Evolutionary conservation across 2,888 invertebrate species (phyloP).

Genomic region (Dilophus febrilis): DNA sequence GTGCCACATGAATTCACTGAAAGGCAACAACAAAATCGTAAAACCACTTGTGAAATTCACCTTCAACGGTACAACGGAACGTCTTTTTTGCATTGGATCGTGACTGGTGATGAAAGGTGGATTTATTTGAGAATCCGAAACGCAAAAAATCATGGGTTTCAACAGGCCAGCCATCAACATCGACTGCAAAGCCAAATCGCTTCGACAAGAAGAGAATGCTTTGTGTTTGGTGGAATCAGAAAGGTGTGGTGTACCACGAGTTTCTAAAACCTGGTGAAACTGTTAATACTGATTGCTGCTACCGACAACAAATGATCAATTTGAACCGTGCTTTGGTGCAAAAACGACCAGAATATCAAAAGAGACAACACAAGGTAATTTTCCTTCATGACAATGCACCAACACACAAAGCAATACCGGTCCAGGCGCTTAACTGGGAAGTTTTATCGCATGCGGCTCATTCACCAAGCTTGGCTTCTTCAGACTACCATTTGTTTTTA

Average conservation of each 20-base stretch:
- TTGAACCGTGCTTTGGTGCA: background rate
- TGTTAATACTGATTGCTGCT: background rate
- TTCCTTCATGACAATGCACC: background rate
- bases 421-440: background rate
- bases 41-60: background rate
- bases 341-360: slow-evolving; percentile 1
- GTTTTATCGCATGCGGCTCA: background rate
- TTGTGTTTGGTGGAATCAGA: background rate
- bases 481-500: too few species aligned
- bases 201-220: too few species aligned
- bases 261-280: background rate
- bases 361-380: background rate
- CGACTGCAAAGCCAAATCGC: too few species aligned
- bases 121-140: too few species aligned
- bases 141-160: too few species aligned
- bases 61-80: background rate
- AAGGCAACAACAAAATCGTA: background rate
- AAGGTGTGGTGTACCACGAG: background rate
- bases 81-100: background rate
- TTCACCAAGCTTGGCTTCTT: background rate
- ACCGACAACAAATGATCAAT: background rate
- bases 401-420: background rate
- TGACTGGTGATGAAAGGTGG: background rate
- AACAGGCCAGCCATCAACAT: too few species aligned
- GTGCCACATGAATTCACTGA: background rate